Conservation (phyloP, 2,888 invertebrate species). For the Lutraria lutraria region DNA sequence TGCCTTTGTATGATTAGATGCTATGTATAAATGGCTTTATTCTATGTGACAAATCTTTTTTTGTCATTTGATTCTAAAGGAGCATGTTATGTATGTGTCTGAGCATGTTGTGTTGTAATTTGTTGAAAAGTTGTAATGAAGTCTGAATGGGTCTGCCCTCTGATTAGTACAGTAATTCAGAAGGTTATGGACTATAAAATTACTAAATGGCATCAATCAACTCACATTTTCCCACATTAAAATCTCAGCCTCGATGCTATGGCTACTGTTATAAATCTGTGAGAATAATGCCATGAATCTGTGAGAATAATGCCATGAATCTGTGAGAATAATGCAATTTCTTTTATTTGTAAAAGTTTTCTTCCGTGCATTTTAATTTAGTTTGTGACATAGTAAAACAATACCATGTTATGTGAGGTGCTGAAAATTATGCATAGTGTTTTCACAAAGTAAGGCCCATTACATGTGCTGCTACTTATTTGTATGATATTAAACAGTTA, state of each 20-base stretch:
- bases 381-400: background rate
- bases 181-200: background rate
- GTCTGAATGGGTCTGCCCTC: background rate
- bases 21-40: background rate
- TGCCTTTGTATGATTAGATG: background rate
- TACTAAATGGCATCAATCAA: background rate
- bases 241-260: background rate
- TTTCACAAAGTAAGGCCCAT: no score
- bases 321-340: background rate
- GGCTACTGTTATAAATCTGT: background rate
- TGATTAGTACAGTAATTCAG: background rate
- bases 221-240: background rate
- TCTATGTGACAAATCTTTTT: background rate
- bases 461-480: no score
- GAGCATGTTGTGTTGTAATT: slow-evolving; percentile 8
- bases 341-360: background rate
- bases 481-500: no score
- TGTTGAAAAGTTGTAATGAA: background rate
- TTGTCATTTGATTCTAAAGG: background rate
- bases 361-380: background rate
- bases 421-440: no score
- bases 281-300: background rate
- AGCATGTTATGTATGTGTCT: background rate
- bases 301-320: no score
- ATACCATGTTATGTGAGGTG: no score